Conservation (phyloP, 2,888 invertebrate genomes). For the Lamellibrachia satsuma region DNA sequence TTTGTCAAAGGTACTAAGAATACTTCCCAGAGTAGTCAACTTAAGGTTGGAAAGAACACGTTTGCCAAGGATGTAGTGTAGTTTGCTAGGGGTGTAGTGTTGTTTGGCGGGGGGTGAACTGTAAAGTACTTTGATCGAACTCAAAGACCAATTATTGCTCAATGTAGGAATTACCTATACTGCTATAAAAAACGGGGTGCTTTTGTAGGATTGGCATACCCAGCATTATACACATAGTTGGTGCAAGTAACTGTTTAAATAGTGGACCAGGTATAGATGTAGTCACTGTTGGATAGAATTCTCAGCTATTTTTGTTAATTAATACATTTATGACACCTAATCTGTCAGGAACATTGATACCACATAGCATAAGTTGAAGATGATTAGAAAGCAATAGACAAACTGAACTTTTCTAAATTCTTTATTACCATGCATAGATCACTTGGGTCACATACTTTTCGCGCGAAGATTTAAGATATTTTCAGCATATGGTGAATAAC, state of each 20-base stretch:
- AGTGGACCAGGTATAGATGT: background rate
- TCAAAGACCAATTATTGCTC: background rate
- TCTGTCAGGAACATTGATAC: no score
- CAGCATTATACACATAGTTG: background rate
- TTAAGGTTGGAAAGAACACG: background rate
- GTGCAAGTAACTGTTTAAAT: background rate
- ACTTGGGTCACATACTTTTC: no score
- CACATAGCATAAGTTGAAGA: no score
- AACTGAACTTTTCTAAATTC: no score
- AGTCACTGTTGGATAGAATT: background rate
- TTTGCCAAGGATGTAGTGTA: background rate
- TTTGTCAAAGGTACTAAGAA: background rate
- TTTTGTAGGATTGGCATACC: background rate
- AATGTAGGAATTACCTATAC: background rate
- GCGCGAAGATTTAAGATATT: no score
- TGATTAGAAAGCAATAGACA: no score
- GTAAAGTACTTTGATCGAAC: background rate
- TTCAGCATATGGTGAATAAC: no score
- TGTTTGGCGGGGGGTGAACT: background rate
- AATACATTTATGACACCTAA: no score
- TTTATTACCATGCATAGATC: no score
- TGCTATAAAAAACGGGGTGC: background rate
- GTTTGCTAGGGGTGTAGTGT: no score
- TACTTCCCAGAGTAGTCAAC: background rate
- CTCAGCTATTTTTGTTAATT: background rate